These are phyloP conservation scores for Paedocypris sp. DNA, from an alignment of 2,113 vertebrate genomes.

Conservation along the genomic window DNA sequence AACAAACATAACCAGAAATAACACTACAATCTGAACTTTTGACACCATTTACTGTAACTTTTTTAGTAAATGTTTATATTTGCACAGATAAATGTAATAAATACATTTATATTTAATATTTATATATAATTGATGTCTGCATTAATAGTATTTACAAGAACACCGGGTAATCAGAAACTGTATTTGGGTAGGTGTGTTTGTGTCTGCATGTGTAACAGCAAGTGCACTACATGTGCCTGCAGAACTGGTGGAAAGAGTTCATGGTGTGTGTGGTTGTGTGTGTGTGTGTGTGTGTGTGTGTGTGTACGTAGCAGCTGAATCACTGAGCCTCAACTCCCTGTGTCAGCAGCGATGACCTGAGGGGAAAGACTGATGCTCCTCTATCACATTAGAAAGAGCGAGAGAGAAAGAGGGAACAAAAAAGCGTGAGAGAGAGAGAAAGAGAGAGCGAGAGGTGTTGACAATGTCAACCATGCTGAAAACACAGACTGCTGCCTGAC, in stretches of 20 bases:
- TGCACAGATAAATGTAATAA: too few species aligned
- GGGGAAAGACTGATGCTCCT: constrained; percentile 25
- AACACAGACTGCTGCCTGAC: constrained; percentile 22
- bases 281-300: constrained; percentile 12
- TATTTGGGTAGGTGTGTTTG: not conserved
- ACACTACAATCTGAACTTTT: too few species aligned
- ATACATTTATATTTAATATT: too few species aligned
- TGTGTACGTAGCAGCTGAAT: constrained; percentile 19
- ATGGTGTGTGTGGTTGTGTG: not conserved
- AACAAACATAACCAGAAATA: too few species aligned
- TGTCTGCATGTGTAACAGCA: not conserved
- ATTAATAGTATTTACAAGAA: not conserved
- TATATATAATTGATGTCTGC: too few species aligned
- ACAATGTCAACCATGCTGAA: constrained; percentile 4
- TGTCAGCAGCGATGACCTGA: constrained; percentile 35
- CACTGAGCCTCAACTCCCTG: constrained; percentile 34
- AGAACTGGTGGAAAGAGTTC: constrained; percentile 16
- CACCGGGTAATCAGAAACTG: not conserved
- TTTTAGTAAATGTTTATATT: too few species aligned
- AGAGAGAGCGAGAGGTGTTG: not conserved
- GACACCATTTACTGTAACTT: too few species aligned
- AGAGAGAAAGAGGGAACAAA: not conserved
- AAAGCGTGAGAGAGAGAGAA: not conserved
- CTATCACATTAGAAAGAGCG: constrained; percentile 9
- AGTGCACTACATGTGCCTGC: not conserved